Base-by-base conservation (phyloP, 2,797 vertebrate genomes). In the Pelodytes ibericus region DNA sequence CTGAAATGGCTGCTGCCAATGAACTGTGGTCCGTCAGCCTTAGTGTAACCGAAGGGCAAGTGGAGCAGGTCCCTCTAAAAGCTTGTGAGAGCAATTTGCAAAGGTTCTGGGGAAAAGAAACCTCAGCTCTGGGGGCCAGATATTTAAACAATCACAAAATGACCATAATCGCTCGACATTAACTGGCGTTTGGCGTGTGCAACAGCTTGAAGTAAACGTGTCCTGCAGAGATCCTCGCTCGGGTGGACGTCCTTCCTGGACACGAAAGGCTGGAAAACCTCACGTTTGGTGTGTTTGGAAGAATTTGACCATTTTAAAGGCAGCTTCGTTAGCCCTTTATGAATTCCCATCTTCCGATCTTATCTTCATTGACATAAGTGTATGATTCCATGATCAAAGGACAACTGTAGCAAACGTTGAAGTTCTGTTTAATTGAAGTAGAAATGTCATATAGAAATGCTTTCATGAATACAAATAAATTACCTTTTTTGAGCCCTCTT, bases 61-160 rank as follows among this genome's bases (percentile, higher is more conserved):
- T 60, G 65, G 64, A 20, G 53, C 62, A 7, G 69, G 75, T 81
- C 78, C 74, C 0, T n/a, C 86, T 90, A 93, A 94, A 93, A 92
- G 90, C 90, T 91, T 89, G 72, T 68, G 89, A 86, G 81, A 87
- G 85, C 82, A 75, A n/a, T 90, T 87, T 88, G 77, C 79, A 51
- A 77, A 89, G 77, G 83, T 87, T 89, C 83, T 81, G 88, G 90
- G 89, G 92, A 85, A 87, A 9, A 83, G n/a, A 84, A 84, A 79
- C 83, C 77, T 88, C 87, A 90, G 88, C 87, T 71, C 81, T 85
- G 29, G 75, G 89, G n/a, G 90, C 87, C 83, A 81, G 80, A 83
- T 90, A 91, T 93, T 91, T 92, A 92, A 93, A 89, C 89, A 90
- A 90, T 84, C 86, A 89, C 82, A 83, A 80, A 85, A 86, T 84